Percentiles rank a stretch among this genome's conserved stretches.
Conservation (phyloP, 2,888 invertebrate genomes). For the Noctua comes region DNA sequence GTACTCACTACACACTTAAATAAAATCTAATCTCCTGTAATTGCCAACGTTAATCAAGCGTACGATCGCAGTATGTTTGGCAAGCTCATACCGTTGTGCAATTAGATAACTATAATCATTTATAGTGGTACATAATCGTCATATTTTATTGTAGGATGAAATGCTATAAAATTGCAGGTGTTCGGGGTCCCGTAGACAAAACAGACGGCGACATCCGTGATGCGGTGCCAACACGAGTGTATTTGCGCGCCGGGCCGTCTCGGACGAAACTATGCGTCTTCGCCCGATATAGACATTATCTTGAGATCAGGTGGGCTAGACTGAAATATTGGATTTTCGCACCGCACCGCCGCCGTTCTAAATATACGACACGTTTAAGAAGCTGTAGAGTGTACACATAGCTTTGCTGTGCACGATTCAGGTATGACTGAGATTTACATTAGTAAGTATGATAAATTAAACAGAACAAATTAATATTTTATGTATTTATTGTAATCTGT, state of each 20-base stretch:
- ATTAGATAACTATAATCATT: slow-evolving; percentile 55
- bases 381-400: neutral
- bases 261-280: slow-evolving; percentile 67
- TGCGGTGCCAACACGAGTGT: slow-evolving; percentile 71
- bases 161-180: slow-evolving; percentile 66
- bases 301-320: slow-evolving; percentile 55
- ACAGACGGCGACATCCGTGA: slow-evolving; percentile 70
- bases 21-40: slow-evolving; percentile 31
- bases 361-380: slow-evolving; percentile 33
- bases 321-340: slow-evolving; percentile 50
- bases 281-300: slow-evolving; percentile 69
- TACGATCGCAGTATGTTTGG: slow-evolving; percentile 49
- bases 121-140: slow-evolving; percentile 44
- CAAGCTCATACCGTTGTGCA: slow-evolving; percentile 45
- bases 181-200: slow-evolving; percentile 54
- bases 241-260: slow-evolving; percentile 80
- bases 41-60: slow-evolving; percentile 39
- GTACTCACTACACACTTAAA: slow-evolving; percentile 19
- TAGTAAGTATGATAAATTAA: slow-evolving; percentile 32
- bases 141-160: slow-evolving; percentile 41
- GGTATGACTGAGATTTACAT: slow-evolving; percentile 15
- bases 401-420: neutral
- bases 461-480: slow-evolving; percentile 32
- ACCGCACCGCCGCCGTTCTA: slow-evolving; percentile 5
- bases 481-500: slow-evolving; percentile 27